Base-by-base conservation (phyloP, 2,113 vertebrate species). In the Herpailurus yagouaroundi region DNA sequence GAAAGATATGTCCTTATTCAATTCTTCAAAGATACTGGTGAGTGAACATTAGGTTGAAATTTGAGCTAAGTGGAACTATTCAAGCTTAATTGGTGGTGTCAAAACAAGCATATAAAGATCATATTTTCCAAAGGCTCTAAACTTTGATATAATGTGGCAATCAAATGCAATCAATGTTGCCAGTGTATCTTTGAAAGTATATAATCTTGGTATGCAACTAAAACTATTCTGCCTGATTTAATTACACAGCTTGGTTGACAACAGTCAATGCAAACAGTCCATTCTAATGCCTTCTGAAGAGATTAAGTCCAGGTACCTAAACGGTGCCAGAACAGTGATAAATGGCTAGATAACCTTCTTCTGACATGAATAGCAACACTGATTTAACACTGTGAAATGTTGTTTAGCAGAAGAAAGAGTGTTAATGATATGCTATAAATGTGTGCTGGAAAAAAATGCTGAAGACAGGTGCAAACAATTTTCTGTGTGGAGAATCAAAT, bases 391-490 rank as follows among this genome's bases (percentile, higher is more conserved):
- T 41, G 41, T 41, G 6, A 41, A 41, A 41, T 41, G 41, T 41
- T 41, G 41, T 41, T 41, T 41, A 41, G 41, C 41, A 41, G 95
- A 68, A 86, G 95, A 98, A 98, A 80, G 95, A 96, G 93, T 98
- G 91, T 96, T 98, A 98, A 97, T 94, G 97, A 66, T 95, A 97
- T 91, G 77, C 95, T 96, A 90, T 93, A 98, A 96, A 98, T 98
- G 94, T 95, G 45, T 91, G 50, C 87, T 90, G 92, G 88, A 83
- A 92, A 96, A 96, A 82, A 94, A 77, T 94, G 68, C 84, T 76
- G 57, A 95, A 18, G 36, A 97, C 97, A 98, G 98, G 84, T 96
- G 94, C 90, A 97, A 97, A 98, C 64, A 73, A 98, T 98, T 98
- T 98, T 98, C 97, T 93, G 80, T 85, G 93, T 77, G 96, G 87